These are phyloP conservation scores for Porites divaricata DNA, from an alignment of 92 coral and sea anemone species.

Conservation along the genomic window DNA sequence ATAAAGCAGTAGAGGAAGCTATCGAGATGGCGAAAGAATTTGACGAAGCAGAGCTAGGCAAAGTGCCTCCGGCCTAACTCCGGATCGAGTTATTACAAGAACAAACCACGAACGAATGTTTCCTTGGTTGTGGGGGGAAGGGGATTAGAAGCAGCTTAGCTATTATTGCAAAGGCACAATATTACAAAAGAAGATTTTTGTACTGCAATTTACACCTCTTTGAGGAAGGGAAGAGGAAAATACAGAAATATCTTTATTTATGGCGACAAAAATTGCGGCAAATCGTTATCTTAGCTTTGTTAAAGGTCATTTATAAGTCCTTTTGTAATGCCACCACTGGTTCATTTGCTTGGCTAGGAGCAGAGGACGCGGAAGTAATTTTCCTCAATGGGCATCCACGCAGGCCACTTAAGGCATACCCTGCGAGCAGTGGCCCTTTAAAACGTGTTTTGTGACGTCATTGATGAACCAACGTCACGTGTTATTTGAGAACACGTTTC, in stretches of 20 bases:
- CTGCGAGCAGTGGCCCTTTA: no score
- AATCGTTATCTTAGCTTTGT: constrained; percentile 27
- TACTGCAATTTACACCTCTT: background rate
- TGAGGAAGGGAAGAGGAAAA: background rate
- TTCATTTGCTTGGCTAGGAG: constrained; percentile 67
- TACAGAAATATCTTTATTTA: background rate
- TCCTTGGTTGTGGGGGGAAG: constrained; percentile 33
- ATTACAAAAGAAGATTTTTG: constrained; percentile 9
- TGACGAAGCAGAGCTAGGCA: constrained; percentile 40
- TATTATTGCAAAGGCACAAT: constrained; percentile 39
- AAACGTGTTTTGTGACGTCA: no score
- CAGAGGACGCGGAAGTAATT: constrained; percentile 58
- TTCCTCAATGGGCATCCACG: constrained; percentile 63
- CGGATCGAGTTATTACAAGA: constrained; percentile 35
- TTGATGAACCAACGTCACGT: no score
- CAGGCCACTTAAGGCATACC: no score
- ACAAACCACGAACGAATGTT: constrained; percentile 3
- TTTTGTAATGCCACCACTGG: constrained; percentile 46
- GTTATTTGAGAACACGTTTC: no score
- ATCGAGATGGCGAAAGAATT: constrained; percentile 46
- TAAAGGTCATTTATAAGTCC: constrained; percentile 48
- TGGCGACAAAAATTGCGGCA: constrained; percentile 14
- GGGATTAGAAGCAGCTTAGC: constrained; percentile 40
- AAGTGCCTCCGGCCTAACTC: background rate
- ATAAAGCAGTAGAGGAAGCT: constrained; percentile 57